phyloP scores from a whole-genome alignment of 2,888 invertebrate species.

The Pseudococcus jackbeardsleyi region DNA sequence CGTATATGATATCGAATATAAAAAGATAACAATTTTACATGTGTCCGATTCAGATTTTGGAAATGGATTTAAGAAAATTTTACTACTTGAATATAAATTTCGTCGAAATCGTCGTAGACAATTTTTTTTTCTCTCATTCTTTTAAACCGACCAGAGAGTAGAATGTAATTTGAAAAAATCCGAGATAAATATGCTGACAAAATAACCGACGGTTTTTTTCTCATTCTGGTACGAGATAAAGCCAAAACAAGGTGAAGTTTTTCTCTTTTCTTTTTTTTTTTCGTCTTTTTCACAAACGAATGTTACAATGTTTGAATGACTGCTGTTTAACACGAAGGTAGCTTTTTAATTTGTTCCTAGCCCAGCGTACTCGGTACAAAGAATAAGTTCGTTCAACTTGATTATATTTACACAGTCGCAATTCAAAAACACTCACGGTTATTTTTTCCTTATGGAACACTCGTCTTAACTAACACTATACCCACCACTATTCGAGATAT shows the following conservation, averaged over 20 bases:
- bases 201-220: neutral
- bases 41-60: constrained; percentile 19
- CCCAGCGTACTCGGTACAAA: neutral
- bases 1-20: neutral
- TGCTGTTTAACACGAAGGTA: constrained; percentile 13
- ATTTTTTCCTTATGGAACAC: constrained; percentile 29
- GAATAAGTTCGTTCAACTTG: constrained; percentile 27
- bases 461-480: neutral
- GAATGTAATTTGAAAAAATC: constrained; percentile 14
- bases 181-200: neutral
- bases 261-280: neutral
- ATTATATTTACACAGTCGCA: constrained; percentile 50
- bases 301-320: constrained; percentile 19
- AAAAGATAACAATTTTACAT: constrained; percentile 23
- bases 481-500: neutral
- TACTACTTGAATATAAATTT: constrained; percentile 32
- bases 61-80: constrained; percentile 4
- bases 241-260: neutral
- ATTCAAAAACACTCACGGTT: constrained; percentile 30
- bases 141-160: neutral
- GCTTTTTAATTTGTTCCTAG: constrained; percentile 35
- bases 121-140: neutral
- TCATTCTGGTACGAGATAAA: neutral
- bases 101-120: neutral
- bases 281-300: neutral